These are phyloP conservation scores for Cyphomyrus discorhynchus DNA, from an alignment of 2,113 vertebrate genomes.

Conservation along the genomic window DNA sequence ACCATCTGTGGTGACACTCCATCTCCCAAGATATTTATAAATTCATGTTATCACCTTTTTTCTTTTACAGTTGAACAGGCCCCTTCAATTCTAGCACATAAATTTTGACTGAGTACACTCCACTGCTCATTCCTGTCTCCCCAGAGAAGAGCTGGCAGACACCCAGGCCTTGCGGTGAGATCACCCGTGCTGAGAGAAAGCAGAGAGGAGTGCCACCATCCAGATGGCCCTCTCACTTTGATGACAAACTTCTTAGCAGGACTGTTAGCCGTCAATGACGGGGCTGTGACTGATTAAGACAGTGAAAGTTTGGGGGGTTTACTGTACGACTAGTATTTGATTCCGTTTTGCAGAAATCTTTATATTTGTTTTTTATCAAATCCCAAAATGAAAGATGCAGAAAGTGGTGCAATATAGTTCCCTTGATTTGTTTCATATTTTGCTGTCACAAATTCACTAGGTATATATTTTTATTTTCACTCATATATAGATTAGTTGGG, in stretches of 20 bases:
- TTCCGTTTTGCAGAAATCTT: constrained; percentile 22
- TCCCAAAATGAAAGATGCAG: not conserved
- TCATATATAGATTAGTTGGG: not conserved
- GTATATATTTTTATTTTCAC: not conserved
- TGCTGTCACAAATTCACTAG: not conserved
- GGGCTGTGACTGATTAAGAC: constrained; percentile 32
- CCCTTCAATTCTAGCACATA: constrained; percentile 37
- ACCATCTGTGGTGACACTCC: constrained; percentile 32
- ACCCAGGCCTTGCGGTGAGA: constrained; percentile 41
- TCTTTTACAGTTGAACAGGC: constrained; percentile 41
- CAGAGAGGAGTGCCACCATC: constrained; percentile 33
- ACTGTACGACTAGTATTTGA: constrained; percentile 19
- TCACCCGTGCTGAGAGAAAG: constrained; percentile 31
- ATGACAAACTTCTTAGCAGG: constrained; percentile 46
- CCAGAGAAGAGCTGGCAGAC: constrained; percentile 37
- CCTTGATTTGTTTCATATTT: not conserved
- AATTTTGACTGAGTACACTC: constrained; percentile 44
- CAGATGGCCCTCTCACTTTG: constrained; percentile 44
- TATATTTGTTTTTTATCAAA: not conserved
- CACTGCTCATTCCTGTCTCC: constrained; percentile 42
- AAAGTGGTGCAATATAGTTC: not conserved
- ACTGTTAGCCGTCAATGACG: constrained; percentile 45
- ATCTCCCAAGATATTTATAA: constrained; percentile 37
- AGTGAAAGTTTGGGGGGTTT: constrained; percentile 27
- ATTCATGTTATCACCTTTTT: constrained; percentile 43